Base-by-base conservation (phyloP, 2,113 vertebrate genomes). In the Tichodroma muraria region DNA sequence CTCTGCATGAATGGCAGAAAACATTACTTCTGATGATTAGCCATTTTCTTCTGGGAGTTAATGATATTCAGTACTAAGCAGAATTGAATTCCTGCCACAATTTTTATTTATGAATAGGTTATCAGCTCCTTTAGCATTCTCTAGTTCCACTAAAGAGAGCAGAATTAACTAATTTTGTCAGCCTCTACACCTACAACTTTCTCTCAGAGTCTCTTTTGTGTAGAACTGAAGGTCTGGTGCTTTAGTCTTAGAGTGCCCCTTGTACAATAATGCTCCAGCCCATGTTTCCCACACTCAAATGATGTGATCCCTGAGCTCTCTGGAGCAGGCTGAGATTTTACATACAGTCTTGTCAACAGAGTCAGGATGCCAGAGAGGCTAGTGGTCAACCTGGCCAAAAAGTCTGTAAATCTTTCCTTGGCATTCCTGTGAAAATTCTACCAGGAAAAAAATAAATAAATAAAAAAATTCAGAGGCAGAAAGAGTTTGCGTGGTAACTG, bases 381-480 rank as follows among this genome's bases (percentile, higher is more conserved):
- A 75, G 47, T 38, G 60, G 94, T 31, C 81, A 94, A 94, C 66
- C 69, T 88, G 85, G 60, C 28, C 88, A 94, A 92, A 76, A 89
- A 42, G 42, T 40, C 57, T 82, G n/a, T 75, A 94, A 95, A 84
- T 86, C 66, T 86, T 92, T 88, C 80, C 52, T 52, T 85, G 37
- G 49, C 77, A 53, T 89, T 92, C 61, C 53, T 77, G 57, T 47
- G 79, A 88, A 92, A 89, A 49, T 87, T 89, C 59, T 50, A 90
- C 40, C 53, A 10, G 40, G 40, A 69, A 33, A 42, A 63, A 47
- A 45, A 71, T 45, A 31, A 30, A 56, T 28, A 33, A 53, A 68
- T 47, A 49, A 70, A 53, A 18, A 18, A 52, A 53, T 86, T 52
- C 38, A 63, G 21, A 73, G 44, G 61, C 61, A 94, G 42, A 54